These are phyloP conservation scores for Ditula angustiorana DNA, from an alignment of 2,888 invertebrate genomes.

Conservation along the genomic window DNA sequence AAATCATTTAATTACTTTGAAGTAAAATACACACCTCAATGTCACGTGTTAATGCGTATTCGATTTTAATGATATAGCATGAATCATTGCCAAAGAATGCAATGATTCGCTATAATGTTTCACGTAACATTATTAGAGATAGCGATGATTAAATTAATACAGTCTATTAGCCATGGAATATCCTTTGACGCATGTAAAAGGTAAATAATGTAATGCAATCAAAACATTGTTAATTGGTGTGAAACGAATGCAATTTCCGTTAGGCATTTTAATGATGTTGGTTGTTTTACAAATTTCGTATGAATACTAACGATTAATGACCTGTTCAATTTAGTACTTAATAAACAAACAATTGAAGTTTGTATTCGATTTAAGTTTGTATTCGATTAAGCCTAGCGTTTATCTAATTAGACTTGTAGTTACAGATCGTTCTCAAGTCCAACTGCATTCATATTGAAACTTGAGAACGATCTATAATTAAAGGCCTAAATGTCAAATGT, in stretches of 20 bases:
- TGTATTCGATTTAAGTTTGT: background rate
- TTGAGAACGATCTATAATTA: no score
- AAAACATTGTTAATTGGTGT: conserved; percentile 5
- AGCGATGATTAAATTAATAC: background rate
- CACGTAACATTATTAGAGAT: conserved; percentile 13
- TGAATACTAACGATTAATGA: background rate
- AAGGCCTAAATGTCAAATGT: no score
- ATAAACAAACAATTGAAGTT: no score
- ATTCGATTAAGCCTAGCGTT: background rate
- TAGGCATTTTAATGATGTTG: background rate
- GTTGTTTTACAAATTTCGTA: background rate
- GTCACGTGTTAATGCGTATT: conserved; percentile 17
- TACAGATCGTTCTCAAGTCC: no score
- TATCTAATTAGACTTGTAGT: no score
- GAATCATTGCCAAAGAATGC: conserved; percentile 24
- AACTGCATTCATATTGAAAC: no score
- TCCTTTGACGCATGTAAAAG: conserved; percentile 1
- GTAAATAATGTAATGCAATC: background rate
- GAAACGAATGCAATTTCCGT: background rate
- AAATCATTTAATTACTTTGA: background rate
- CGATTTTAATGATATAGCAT: conserved; percentile 12
- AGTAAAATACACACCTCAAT: conserved; percentile 1
- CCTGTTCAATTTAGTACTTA: background rate
- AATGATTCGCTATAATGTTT: conserved; percentile 9
- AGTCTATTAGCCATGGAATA: background rate